These are phyloP conservation scores for Ichneumon xanthorius DNA, from an alignment of 2,888 invertebrate species.

Conservation along the genomic window DNA sequence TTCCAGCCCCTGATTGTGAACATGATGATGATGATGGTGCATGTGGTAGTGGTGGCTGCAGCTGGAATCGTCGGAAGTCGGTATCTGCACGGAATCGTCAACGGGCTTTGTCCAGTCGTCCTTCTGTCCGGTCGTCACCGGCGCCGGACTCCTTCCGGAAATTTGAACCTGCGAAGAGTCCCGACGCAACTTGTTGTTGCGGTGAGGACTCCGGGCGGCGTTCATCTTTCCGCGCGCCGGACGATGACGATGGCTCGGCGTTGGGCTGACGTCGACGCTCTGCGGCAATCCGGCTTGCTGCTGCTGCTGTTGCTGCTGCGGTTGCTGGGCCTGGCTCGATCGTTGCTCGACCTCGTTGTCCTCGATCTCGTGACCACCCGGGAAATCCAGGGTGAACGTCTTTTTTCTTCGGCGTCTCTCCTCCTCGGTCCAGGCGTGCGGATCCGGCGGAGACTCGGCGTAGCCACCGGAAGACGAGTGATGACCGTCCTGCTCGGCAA, in stretches of 20 bases:
- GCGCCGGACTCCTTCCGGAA: slow-evolving; percentile 74
- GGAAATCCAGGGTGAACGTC: slow-evolving; percentile 91
- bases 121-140: slow-evolving; percentile 76
- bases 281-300: slow-evolving; percentile 60
- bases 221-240: slow-evolving; percentile 71
- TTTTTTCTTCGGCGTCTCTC: slow-evolving; percentile 90
- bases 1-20: slow-evolving; percentile 76
- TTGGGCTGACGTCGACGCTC: slow-evolving; percentile 74
- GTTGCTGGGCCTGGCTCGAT: slow-evolving; percentile 64
- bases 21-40: slow-evolving; percentile 81
- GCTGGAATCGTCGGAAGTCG: slow-evolving; percentile 88
- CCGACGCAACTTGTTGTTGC: slow-evolving; percentile 76
- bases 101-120: slow-evolving; percentile 86
- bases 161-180: slow-evolving; percentile 70
- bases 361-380: slow-evolving; percentile 87
- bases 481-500: slow-evolving; percentile 75
- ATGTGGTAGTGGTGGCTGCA: slow-evolving; percentile 82
- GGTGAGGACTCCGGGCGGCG: slow-evolving; percentile 74
- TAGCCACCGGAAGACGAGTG: slow-evolving; percentile 83
- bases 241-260: slow-evolving; percentile 79
- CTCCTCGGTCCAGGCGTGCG: slow-evolving; percentile 88
- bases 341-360: slow-evolving; percentile 73
- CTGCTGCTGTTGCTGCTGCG: slow-evolving; percentile 56
- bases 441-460: slow-evolving; percentile 82
- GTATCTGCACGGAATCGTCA: slow-evolving; percentile 87